Evolutionary conservation across 2,888 invertebrate species (phyloP), one percentile per base, ranked within the genome.

Genomic region (Craniophora ligustri): DNA sequence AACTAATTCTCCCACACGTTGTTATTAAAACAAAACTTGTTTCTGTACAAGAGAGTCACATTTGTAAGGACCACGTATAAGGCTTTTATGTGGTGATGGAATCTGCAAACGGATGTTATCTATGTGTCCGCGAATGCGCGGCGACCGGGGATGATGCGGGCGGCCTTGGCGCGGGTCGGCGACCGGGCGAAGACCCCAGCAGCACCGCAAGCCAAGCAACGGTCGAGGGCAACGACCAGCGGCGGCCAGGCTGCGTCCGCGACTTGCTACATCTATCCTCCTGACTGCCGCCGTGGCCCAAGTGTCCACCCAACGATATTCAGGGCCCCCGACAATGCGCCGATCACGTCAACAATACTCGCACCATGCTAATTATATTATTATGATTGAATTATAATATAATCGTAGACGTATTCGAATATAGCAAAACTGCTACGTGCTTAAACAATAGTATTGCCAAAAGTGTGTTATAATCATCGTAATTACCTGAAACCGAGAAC

Each of bases 181-280:
- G 92, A 93, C 92, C 93, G 92, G 93, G 79, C 92, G 91, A 90
- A 92, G 92, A 92, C 92, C 92, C 84, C 86, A 88, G 80, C 90
- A 91, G 89, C 92, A 90, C 91, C 87, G 87, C 88, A 85, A 88
- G 84, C 85, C 89, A 91, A 87, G 88, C 92, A 92, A 91, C 92
- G 91, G 92, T 90, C 85, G 92, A 90, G 92, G 92, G 91, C 92
- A 92, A 92, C 91, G 92, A 90, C 92, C 91, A 88, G 76, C 74
- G 62, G 66, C 81, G 84, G 78, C 81, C 85, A 85, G 83, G 76
- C 78, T 84, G 83, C 82, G 84, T 79, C 81, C 76, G 87, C 84
- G 80, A 77, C 78, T 53, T 54, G 78, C 75, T 78, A 75, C 81
- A 79, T 78, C 86, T 84, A 84, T 84, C 83, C 75, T 79, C 79